Evolutionary conservation across 1,140 invertebrate genomes (phyloP).

Genomic region (Drosophila sechellia): DNA sequence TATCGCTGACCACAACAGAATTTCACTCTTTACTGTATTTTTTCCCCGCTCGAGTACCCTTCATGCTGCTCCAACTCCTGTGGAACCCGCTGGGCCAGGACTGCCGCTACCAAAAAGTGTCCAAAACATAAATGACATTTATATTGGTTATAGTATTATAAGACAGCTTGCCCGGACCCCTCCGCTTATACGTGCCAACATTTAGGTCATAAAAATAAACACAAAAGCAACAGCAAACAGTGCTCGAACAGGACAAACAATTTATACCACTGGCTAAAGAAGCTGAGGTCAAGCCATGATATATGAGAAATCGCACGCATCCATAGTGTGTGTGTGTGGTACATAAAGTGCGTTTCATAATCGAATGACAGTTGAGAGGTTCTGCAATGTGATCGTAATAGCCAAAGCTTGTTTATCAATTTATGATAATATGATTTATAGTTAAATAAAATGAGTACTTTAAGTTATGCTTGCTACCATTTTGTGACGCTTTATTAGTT

Average conservation of each 20-base stretch:
- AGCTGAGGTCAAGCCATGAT: constrained; percentile 71
- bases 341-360: constrained; percentile 41
- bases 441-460: background rate
- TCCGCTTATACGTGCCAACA: constrained; percentile 43
- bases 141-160: constrained; percentile 79
- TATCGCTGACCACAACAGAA: constrained; percentile 76
- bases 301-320: constrained; percentile 59
- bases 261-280: constrained; percentile 50
- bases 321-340: background rate
- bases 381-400: background rate
- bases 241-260: constrained; percentile 55
- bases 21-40: constrained; percentile 33
- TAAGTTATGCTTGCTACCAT: background rate
- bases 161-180: constrained; percentile 31
- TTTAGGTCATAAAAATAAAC: constrained; percentile 53
- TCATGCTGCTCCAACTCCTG: background rate
- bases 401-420: background rate
- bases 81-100: background rate
- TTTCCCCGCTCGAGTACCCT: constrained; percentile 27
- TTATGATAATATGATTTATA: background rate
- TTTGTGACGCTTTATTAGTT: background rate
- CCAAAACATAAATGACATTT: constrained; percentile 80
- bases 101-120: constrained; percentile 51
- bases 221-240: constrained; percentile 37
- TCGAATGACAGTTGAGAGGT: constrained; percentile 10